Evolutionary conservation across 2,888 invertebrate species (phyloP).

Genomic region (Nomada fabriciana): DNA sequence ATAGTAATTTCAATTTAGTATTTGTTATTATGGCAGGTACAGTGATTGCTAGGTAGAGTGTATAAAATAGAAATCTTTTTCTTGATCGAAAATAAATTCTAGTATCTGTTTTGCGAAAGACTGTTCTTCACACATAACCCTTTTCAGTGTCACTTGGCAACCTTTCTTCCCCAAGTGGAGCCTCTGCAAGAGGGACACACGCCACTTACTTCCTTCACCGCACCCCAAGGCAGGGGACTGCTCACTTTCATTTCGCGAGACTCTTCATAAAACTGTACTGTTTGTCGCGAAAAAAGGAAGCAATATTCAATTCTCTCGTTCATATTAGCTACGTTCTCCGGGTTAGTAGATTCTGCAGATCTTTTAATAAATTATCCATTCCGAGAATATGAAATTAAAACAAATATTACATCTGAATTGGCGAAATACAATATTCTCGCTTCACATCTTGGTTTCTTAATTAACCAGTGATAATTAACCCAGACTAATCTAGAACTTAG

Average conservation of each 20-base stretch:
- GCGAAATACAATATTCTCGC: too few species aligned
- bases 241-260: slow-evolving; percentile 1
- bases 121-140: not conserved
- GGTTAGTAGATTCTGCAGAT: not conserved
- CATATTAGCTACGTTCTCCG: not conserved
- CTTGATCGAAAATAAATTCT: not conserved
- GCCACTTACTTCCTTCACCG: not conserved
- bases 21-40: too few species aligned
- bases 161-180: not conserved
- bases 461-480: too few species aligned
- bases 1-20: too few species aligned
- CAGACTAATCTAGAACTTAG: too few species aligned
- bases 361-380: too few species aligned
- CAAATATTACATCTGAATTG: too few species aligned
- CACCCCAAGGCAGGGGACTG: slow-evolving; percentile 1
- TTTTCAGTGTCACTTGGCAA: not conserved
- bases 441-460: too few species aligned
- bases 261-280: slow-evolving; percentile 2
- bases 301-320: not conserved
- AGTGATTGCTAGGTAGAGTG: too few species aligned
- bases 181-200: not conserved
- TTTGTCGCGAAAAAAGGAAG: not conserved
- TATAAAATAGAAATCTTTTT: too few species aligned
- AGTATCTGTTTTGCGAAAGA: not conserved
- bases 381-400: too few species aligned